Evolutionary conservation across 2,113 vertebrate genomes (phyloP), one percentile per base, ranked within the genome.

Genomic region (Macrotis lagotis): DNA sequence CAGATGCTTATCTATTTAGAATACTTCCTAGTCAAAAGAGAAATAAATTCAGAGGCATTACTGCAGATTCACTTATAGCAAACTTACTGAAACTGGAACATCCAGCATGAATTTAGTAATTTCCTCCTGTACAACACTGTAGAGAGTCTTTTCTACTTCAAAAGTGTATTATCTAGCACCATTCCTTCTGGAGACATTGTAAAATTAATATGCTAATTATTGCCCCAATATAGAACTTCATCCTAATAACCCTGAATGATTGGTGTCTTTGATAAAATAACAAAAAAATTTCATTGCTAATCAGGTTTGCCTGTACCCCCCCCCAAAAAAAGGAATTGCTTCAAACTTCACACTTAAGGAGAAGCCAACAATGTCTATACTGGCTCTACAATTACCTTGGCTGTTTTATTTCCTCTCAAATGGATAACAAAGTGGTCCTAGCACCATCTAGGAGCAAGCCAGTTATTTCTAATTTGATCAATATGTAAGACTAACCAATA

Each of bases 1-100:
- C 49, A 90, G 16, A n/a, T 90, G 31, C 11, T 89, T 6, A 66
- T 8, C 53, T 53, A 26, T 50, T 83, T 90, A 51, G n/a, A 83
- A 95, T 90, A 25, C 66, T 93, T 96, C 90, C 9, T n/a, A 51
- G 19, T 49, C 48, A 88, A 90, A 94, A 93, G 92, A 91, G 88
- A 95, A 95, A 50, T 66, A 14, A 92, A 48, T 91, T 50, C 0
- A 48, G n/a, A 24, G 51, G 3, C 31, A n/a, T 14, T 48, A 1
- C 91, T 59, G 52, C 88, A 90, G 92, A 92, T 47, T 90, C 25
- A 50, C 31, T 91, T 25, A 7, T 91, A 25, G 89, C 25, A 47
- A 66, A 74, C 37, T 48, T 47, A 12, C n/a, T 91, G 47, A 92
- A 92, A 91, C 28, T 26, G 12, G 59, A 91, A 28, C 31, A 74